phyloP scores from a whole-genome alignment of 2,797 vertebrate species.

The Streptopelia turtur region DNA sequence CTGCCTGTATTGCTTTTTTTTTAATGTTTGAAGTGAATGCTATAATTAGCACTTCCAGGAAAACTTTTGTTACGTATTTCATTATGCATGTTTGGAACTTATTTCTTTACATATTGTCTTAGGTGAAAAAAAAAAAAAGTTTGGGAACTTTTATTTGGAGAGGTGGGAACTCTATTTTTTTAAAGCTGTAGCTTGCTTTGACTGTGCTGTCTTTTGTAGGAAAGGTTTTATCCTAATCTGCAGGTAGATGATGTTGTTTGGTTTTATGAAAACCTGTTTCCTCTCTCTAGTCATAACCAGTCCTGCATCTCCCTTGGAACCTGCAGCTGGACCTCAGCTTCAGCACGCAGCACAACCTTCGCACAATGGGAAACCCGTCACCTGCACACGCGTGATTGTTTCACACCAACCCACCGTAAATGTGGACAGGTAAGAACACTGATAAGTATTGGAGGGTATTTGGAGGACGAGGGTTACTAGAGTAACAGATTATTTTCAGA shows the following conservation, averaged over 20 bases:
- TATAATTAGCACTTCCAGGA: background rate
- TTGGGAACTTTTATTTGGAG: background rate
- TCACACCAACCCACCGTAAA: constrained; percentile 65
- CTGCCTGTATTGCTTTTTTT: background rate
- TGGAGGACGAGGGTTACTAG: background rate
- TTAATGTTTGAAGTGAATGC: background rate
- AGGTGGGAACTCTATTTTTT: accelerated
- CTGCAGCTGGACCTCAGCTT: constrained; percentile 64
- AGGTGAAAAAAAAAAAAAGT: accelerated
- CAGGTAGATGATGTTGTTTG: background rate
- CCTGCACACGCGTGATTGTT: background rate
- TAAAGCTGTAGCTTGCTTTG: background rate
- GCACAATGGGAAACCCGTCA: constrained; percentile 34
- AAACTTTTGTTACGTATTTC: background rate
- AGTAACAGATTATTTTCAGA: background rate
- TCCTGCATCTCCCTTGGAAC: constrained; percentile 15
- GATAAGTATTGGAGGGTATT: background rate
- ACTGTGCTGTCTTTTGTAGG: background rate
- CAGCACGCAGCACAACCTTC: constrained; percentile 24
- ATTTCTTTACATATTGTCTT: background rate
- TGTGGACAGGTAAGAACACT: constrained; percentile 80
- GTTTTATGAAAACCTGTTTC: background rate
- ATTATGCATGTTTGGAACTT: background rate
- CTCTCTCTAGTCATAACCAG: background rate
- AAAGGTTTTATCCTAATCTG: background rate